Percentiles rank a stretch among this genome's conserved stretches.
Evolutionary conservation across 1,140 invertebrate species (phyloP).

Genomic region (Diorhabda sublineata): DNA sequence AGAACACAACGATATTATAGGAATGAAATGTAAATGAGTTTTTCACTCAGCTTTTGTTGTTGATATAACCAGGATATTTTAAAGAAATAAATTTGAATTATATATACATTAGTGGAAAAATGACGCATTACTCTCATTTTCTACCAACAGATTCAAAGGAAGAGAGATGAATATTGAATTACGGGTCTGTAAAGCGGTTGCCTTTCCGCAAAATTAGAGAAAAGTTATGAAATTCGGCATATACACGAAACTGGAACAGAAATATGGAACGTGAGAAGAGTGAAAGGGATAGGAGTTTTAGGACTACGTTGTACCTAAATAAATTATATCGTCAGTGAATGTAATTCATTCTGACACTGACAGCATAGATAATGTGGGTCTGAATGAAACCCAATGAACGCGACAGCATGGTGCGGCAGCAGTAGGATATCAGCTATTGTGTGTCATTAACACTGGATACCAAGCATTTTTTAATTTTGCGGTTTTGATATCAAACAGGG

Average conservation of each 20-base stretch:
- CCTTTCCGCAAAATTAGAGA: conserved; percentile 23
- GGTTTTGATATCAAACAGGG: neutral
- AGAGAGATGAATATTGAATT: conserved; percentile 14
- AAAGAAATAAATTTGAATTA: too few relatives aligned
- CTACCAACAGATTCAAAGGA: too few relatives aligned
- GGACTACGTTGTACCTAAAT: conserved; percentile 30
- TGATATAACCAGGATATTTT: too few relatives aligned
- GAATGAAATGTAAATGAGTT: too few relatives aligned
- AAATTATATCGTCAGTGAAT: conserved; percentile 31
- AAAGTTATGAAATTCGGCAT: conserved; percentile 26
- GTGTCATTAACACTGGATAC: conserved; percentile 9
- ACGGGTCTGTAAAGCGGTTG: conserved; percentile 20
- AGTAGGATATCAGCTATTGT: neutral
- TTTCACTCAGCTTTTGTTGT: too few relatives aligned
- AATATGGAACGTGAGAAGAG: neutral
- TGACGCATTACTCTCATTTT: too few relatives aligned
- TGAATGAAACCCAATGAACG: conserved; percentile 14
- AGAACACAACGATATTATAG: too few relatives aligned
- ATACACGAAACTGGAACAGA: neutral
- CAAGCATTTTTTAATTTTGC: conserved; percentile 11
- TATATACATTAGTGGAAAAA: too few relatives aligned
- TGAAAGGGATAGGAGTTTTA: conserved; percentile 6
- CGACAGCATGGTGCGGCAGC: neutral
- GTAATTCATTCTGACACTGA: conserved; percentile 32
- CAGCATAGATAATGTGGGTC: conserved; percentile 24